phyloP scores from a whole-genome alignment of 2,113 vertebrate species.

The Pimephales promelas region DNA sequence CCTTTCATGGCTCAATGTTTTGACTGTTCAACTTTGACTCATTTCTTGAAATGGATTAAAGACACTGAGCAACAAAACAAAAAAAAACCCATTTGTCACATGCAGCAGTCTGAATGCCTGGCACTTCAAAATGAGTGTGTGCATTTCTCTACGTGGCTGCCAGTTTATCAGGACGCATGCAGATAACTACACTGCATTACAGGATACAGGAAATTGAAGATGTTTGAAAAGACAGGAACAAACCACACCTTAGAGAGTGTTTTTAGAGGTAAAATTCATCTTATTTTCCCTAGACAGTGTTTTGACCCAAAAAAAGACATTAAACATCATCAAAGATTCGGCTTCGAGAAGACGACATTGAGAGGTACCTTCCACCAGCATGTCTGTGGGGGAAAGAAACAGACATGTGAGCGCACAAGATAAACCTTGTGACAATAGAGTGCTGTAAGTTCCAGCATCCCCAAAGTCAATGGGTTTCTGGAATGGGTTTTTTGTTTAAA shows the following conservation, averaged over 20 bases:
- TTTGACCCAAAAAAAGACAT: conserved; percentile 21
- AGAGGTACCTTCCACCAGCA: conserved; percentile 89
- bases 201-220: conserved; percentile 17
- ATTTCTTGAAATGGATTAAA: conserved; percentile 3
- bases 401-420: neutral
- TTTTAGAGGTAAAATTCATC: conserved; percentile 34
- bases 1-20: neutral
- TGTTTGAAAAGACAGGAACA: conserved; percentile 19
- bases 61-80: neutral
- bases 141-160: neutral
- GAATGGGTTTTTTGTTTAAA: neutral
- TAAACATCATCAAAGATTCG: conserved; percentile 94
- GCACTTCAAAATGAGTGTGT: conserved; percentile 31
- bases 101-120: conserved; percentile 18
- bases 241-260: neutral
- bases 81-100: conserved; percentile 5
- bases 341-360: conserved; percentile 88
- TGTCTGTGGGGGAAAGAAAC: conserved; percentile 74
- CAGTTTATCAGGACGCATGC: neutral
- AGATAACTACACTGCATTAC: conserved; percentile 33
- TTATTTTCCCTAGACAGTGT: conserved; percentile 51
- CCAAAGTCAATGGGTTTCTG: neutral
- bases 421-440: neutral
- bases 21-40: conserved; percentile 10
- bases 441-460: neutral